A percentile compares a stretch with the other conserved stretches of the same genome.
These are phyloP conservation scores for Lates calcarifer DNA, from an alignment of 2,113 vertebrate species.

Conservation along the genomic window DNA sequence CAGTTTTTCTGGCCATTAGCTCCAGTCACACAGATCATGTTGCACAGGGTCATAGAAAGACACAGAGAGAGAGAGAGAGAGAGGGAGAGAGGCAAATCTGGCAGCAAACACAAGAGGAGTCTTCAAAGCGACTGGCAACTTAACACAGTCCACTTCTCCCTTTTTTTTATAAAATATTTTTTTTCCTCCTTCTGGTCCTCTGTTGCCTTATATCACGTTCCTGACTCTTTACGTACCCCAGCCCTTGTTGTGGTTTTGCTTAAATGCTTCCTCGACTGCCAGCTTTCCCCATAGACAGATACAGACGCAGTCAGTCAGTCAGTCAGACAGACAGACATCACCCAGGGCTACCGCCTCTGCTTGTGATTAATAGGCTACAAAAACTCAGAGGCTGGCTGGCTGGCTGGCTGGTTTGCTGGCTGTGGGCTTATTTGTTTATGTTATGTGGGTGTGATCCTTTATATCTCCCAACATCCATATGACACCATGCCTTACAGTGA, in stretches of 20 bases:
- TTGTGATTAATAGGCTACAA: constrained; percentile 70
- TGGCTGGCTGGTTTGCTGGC: constrained; percentile 51
- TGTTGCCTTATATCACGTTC: constrained; percentile 63
- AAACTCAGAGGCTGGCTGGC: constrained; percentile 65
- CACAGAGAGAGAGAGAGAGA: constrained; percentile 39
- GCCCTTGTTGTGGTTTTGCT: constrained; percentile 71
- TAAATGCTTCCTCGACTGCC: constrained; percentile 68
- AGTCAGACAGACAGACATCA: constrained; percentile 62
- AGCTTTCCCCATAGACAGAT: constrained; percentile 53
- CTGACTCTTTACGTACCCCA: constrained; percentile 60
- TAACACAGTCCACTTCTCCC: constrained; percentile 38
- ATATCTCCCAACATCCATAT: constrained; percentile 71
- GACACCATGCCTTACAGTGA: constrained; percentile 61
- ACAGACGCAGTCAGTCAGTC: constrained; percentile 40
- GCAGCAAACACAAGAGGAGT: constrained; percentile 59
- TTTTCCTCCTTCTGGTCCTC: constrained; percentile 7
- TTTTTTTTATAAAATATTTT: not conserved
- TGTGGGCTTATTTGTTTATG: constrained; percentile 75
- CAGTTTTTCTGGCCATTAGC: constrained; percentile 80
- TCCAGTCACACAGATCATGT: constrained; percentile 78
- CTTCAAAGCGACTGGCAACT: constrained; percentile 69
- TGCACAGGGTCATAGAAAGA: constrained; percentile 70
- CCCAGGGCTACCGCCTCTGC: constrained; percentile 77
- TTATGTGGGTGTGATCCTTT: constrained; percentile 74
- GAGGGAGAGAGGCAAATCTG: constrained; percentile 61